Evolutionary conservation across 2,113 vertebrate genomes (phyloP).

Genomic region (Osmerus mordax): DNA sequence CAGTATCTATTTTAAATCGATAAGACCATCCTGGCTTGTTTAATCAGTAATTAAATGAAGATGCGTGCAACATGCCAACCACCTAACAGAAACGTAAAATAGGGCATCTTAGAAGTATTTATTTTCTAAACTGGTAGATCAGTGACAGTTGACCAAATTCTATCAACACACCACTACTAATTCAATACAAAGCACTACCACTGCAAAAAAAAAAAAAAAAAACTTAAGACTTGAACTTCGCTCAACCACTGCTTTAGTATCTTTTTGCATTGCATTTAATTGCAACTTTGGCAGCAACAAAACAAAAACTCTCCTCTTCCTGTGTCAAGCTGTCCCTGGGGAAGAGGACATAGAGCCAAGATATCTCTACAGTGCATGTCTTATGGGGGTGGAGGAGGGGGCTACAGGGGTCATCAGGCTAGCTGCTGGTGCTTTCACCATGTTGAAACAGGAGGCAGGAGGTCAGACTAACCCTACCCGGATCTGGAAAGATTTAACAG

Average conservation of each 20-base stretch:
- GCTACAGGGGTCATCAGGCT: conserved; percentile 49
- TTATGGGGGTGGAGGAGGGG: conserved; percentile 17
- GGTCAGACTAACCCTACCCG: conserved; percentile 59
- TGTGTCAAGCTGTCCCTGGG: neutral
- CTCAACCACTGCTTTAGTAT: too few relatives aligned
- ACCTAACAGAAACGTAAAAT: conserved; percentile 56
- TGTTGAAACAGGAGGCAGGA: conserved; percentile 57
- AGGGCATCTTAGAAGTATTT: conserved; percentile 55
- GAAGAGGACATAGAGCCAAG: neutral
- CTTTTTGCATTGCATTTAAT: too few relatives aligned
- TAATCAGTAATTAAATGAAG: conserved; percentile 63
- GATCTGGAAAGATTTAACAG: conserved; percentile 56
- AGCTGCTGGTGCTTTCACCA: conserved; percentile 46
- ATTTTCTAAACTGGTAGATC: conserved; percentile 63
- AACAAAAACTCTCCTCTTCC: too few relatives aligned
- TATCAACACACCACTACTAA: conserved; percentile 23
- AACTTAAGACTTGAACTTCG: too few relatives aligned
- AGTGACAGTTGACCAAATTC: conserved; percentile 44
- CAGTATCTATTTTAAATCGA: conserved; percentile 68
- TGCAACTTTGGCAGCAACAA: too few relatives aligned
- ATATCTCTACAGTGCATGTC: conserved; percentile 24
- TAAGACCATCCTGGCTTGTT: conserved; percentile 49
- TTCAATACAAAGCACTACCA: conserved; percentile 41
- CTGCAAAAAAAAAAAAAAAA: too few relatives aligned
- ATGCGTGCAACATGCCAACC: conserved; percentile 54